Base-by-base conservation (phyloP, 2,797 vertebrate species). In the Poecilia velifera region DNA sequence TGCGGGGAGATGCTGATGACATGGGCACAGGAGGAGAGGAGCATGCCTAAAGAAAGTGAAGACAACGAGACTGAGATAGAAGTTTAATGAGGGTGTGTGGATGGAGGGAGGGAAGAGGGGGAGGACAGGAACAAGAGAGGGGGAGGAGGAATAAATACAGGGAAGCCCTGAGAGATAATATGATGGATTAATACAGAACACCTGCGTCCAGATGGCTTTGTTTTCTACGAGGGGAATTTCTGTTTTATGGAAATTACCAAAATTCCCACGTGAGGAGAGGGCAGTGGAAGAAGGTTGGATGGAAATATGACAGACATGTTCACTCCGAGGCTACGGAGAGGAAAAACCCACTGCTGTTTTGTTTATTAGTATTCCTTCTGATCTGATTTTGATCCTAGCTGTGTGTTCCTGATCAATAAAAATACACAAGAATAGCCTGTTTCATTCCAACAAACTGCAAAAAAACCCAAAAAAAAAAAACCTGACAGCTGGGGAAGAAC, bases 151-250 rank as follows among this genome's bases (percentile, higher is more conserved):
- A 78, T 45, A 73, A 43, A 22, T 13, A 22, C 73, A 59, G 83
- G 84, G 55, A 79, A 84, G 80, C 81, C 81, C 76, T 75, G 53
- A 84, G 68, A 85, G 92, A 88, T 92, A 90, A 90, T 84, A 62
- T 76, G 84, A 88, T 73, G 45, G 79, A 39, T 84, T 86, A 76
- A 78, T 78, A 82, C 83, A 79, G 75, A 89, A 87, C 93, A 94
- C 86, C 91, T 92, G 90, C 47, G 73, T 84, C 91, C 90, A 90
- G 86, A 92, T 87, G 86, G 76, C 87, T 82, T 87, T 28, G 10
- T 73, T 79, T 84, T 87, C 89, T 89, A 88, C 90, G 87, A 89
- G 22, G 45, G 87, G 83, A 73, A 36, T 34, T 49, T 49, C 72
- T 49, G 46, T 73, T 22, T 73, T 51, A 36, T 73, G 46, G 72